A percentile compares a stretch with the other conserved stretches of the same genome.
Evolutionary conservation across 2,888 invertebrate species (phyloP).

Genomic region (Drosophila falleni): DNA sequence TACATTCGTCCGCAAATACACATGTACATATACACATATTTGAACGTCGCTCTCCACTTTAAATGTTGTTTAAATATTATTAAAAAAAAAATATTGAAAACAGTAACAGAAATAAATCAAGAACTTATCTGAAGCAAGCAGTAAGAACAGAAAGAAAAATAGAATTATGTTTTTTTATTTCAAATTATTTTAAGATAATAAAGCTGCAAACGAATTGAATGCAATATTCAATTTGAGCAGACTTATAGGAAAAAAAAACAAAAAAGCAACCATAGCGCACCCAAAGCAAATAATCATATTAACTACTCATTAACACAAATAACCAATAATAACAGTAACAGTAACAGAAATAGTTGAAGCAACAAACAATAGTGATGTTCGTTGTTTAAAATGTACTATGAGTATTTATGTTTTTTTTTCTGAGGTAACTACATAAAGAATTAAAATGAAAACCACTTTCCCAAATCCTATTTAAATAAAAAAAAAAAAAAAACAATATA

Average conservation of each 20-base stretch:
- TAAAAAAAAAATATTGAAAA: conserved; percentile 1
- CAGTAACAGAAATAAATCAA: conserved; percentile 2
- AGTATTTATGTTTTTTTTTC: conserved; percentile 30
- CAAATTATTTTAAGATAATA: conserved; percentile 27
- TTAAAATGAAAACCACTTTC: conserved; percentile 19
- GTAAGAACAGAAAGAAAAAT: conserved; percentile 2
- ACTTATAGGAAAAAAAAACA: conserved; percentile 9
- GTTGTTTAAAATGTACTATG: conserved; percentile 26
- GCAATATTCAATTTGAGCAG: conserved; percentile 43
- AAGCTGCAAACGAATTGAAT: conserved; percentile 8
- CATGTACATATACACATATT: conserved; percentile 35
- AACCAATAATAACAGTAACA: conserved; percentile 24
- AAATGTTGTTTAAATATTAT: conserved; percentile 48
- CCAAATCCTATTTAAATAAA: conserved; percentile 40
- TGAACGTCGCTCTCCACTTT: conserved; percentile 37
- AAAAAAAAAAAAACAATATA: conserved; percentile 25
- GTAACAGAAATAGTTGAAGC: conserved; percentile 1
- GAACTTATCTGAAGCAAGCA: conserved; percentile 25
- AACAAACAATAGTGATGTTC: conserved; percentile 34
- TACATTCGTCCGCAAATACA: conserved; percentile 16
- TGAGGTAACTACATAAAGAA: conserved; percentile 13
- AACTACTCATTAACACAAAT: conserved; percentile 19
- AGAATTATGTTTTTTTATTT: conserved; percentile 4
- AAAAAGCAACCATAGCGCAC: conserved; percentile 22
- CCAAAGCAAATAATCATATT: conserved; percentile 32